A percentile compares a stretch with the other conserved stretches of the same genome.
Conservation (phyloP, 1,140 invertebrate genomes). For the Drosophila varians region DNA sequence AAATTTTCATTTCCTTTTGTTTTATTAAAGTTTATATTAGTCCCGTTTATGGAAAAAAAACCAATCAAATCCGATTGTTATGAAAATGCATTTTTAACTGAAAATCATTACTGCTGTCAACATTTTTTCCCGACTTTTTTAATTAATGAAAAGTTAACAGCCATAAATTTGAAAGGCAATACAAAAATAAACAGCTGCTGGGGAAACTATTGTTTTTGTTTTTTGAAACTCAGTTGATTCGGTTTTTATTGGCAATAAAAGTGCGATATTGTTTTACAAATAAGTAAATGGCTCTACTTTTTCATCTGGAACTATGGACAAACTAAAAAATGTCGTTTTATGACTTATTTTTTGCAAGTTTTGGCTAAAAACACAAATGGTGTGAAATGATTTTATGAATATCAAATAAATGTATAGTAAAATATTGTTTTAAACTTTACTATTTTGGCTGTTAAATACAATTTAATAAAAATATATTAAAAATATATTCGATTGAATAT, state of each 20-base stretch:
- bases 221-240: neutral
- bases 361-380: neutral
- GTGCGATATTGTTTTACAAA: constrained; percentile 2
- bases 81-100: constrained; percentile 3
- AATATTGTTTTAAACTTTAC: too few relatives aligned
- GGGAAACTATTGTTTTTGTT: constrained; percentile 18
- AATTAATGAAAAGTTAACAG: constrained; percentile 42
- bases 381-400: neutral
- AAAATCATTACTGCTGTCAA: constrained; percentile 25
- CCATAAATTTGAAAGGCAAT: constrained; percentile 18
- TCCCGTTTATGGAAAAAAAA: constrained; percentile 1
- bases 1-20: constrained; percentile 4
- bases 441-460: neutral
- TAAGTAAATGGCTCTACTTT: constrained; percentile 9
- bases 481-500: neutral
- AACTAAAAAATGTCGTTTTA: neutral
- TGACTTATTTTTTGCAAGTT: neutral
- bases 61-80: neutral
- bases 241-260: constrained; percentile 6
- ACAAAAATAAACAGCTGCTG: constrained; percentile 15
- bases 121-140: constrained; percentile 27
- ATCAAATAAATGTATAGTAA: neutral
- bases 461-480: neutral
- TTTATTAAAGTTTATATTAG: constrained; percentile 16
- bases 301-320: neutral